These are phyloP conservation scores for Corydoras maculifer DNA, from an alignment of 2,113 vertebrate genomes.

Conservation along the genomic window DNA sequence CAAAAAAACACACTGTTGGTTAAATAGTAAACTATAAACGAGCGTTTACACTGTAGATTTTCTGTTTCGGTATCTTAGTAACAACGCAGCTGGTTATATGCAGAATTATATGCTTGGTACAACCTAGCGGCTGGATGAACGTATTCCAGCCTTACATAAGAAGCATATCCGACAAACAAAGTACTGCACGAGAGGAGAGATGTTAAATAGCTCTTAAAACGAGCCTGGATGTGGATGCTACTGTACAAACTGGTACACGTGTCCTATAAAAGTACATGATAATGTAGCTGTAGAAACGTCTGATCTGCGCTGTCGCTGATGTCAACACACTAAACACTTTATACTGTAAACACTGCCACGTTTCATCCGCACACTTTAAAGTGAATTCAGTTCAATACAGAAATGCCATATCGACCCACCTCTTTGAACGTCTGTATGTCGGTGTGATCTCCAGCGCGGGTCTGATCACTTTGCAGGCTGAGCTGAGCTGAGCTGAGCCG, in stretches of 20 bases:
- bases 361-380: background rate
- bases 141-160: constrained; percentile 61
- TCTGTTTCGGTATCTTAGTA: too few species aligned
- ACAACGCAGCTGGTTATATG: background rate
- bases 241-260: background rate
- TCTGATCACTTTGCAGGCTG: too few species aligned
- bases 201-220: constrained; percentile 18
- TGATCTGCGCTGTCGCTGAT: background rate
- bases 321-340: background rate
- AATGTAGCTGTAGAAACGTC: background rate
- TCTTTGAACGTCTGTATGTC: too few species aligned
- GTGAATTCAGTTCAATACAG: background rate
- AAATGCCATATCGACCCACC: too few species aligned
- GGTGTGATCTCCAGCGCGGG: too few species aligned
- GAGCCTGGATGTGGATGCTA: background rate
- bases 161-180: constrained; percentile 19
- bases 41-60: too few species aligned
- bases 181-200: constrained; percentile 11
- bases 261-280: background rate
- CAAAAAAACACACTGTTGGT: too few species aligned
- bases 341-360: constrained; percentile 9
- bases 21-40: too few species aligned
- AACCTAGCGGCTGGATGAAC: constrained; percentile 15
- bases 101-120: constrained; percentile 5
- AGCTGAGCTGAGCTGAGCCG: too few species aligned